Conservation (phyloP, 2,113 vertebrate genomes). For the Megaceryle torquata region DNA sequence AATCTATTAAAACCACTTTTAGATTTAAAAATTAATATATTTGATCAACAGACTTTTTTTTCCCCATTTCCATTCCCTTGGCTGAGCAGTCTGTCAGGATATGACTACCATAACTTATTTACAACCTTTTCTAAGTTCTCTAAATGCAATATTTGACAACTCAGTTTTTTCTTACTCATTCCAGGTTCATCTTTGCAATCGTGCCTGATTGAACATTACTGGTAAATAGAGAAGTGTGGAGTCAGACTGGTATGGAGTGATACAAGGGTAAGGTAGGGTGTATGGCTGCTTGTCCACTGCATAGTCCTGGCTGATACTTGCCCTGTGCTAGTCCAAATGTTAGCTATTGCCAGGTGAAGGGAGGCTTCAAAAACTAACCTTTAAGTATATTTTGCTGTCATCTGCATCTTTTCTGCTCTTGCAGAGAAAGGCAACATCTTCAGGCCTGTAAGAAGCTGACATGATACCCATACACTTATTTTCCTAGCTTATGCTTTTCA, state of each 20-base stretch:
- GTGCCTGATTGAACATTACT: not conserved
- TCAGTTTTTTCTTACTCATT: not conserved
- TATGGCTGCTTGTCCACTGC: not conserved
- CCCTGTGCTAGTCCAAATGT: not conserved
- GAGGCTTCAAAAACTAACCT: not conserved
- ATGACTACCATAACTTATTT: not conserved
- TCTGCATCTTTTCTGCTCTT: not conserved
- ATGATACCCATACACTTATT: not conserved
- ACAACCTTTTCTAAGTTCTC: not conserved
- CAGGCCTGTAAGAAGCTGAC: not conserved
- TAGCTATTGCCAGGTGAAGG: not conserved
- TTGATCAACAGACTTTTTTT: not conserved
- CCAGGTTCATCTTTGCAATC: not conserved
- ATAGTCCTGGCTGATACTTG: not conserved
- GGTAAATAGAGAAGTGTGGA: not conserved
- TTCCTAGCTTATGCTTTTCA: not conserved
- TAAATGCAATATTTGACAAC: not conserved
- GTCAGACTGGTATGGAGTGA: not conserved
- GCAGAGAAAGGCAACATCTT: not conserved
- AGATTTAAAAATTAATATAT: not conserved
- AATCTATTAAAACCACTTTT: not conserved
- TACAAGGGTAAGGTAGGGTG: not conserved
- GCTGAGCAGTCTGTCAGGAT: not conserved
- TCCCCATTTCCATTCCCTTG: not conserved
- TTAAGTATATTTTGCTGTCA: not conserved